Base-by-base conservation (phyloP, 2,797 vertebrate genomes). In the Lagorchestes hirsutus region DNA sequence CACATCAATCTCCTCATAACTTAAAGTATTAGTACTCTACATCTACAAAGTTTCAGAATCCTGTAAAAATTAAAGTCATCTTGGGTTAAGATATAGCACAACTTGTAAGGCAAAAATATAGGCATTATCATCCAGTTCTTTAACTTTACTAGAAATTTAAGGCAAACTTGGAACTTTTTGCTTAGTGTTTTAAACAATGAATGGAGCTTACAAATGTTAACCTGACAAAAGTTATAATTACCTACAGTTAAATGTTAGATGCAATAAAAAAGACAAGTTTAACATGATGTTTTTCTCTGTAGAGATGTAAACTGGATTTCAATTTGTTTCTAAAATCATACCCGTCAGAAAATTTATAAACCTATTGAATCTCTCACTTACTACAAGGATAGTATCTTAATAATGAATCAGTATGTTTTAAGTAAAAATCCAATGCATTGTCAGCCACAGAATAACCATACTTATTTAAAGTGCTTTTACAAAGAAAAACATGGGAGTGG, bases 81-180 rank as follows among this genome's bases (percentile, higher is more conserved):
- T 98, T 97, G 98, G 97, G 98, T 98, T 95, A 94, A 97, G 97
- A 96, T 95, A 98, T 96, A 98, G 96, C 97, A 98, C 95, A 98
- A 96, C 82, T 58, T 97, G 57, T 97, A 98, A 98, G 98, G 98
- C 96, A 98, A 98, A 98, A 98, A 97, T 96, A 92, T 52, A 98
- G 97, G 97, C 96, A 97, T 98, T 97, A 95, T 97, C 97, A 97
- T 98, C 98, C 98, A 98, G 98, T 97, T 98, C 98, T 98, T 97
- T 94, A 62, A 98, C 92, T 97, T 92, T 92, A 18, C 24, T 74
- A 97, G 95, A 98, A 97, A 97, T 94, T 98, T 98, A 98, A 98
- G 99, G 98, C 98, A 99, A 98, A 98, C 97, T 97, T 97, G 98
- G 98, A 96, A 97, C 34, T 98, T 98, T 98, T 97, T 98, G 98